Evolutionary conservation across 2,113 vertebrate genomes (phyloP).

Genomic region (Bombycilla garrulus): DNA sequence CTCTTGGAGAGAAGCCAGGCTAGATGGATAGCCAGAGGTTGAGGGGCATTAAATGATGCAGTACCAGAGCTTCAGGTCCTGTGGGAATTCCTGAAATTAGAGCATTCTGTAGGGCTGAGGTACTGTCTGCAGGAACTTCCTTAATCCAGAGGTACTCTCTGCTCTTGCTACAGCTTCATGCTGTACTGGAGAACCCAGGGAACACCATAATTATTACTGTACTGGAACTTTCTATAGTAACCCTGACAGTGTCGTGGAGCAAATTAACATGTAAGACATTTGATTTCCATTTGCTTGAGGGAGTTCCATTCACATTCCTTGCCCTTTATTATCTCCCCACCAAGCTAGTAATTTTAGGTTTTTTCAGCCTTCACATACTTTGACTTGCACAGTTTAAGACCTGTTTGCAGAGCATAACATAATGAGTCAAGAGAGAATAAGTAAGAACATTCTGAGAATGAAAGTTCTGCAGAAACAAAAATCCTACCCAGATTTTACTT

Average conservation of each 20-base stretch:
- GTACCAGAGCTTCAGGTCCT: background rate
- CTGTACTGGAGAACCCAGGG: background rate
- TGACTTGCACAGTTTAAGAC: background rate
- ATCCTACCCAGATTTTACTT: background rate
- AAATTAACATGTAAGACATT: background rate
- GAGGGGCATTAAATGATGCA: background rate
- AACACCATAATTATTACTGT: background rate
- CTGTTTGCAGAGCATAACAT: background rate
- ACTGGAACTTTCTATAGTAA: background rate
- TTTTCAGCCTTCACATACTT: background rate
- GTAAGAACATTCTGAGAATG: background rate
- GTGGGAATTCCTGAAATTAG: background rate
- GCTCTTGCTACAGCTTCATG: background rate
- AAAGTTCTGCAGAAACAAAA: background rate
- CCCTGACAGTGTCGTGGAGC: background rate
- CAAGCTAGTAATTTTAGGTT: background rate
- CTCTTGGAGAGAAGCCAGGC: background rate
- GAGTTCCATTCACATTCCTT: background rate
- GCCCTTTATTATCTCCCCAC: background rate
- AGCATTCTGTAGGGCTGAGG: background rate
- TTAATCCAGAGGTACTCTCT: background rate
- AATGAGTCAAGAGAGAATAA: background rate
- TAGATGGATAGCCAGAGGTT: background rate
- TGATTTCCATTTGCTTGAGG: background rate
- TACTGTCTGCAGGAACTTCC: background rate